Base-by-base conservation (phyloP, 2,797 vertebrate species). In the Myiothlypis chrysogaster region DNA sequence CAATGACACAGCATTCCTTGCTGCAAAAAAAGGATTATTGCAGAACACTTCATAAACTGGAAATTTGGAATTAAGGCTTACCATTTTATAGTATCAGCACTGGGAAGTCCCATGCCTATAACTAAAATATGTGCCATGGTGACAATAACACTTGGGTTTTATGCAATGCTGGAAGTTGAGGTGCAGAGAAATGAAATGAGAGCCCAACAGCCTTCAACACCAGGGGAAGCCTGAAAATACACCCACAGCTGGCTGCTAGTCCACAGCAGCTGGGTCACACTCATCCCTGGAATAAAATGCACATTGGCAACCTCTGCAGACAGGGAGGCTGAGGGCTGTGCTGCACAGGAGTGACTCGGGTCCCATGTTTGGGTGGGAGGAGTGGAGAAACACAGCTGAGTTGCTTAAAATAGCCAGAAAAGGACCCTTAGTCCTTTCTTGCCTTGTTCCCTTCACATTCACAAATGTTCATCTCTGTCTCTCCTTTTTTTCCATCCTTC, bases 371-470 rank as follows among this genome's bases (percentile, higher is more conserved):
- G 83, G 53, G 53, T 64, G 78, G 85, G 57, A 85, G 88, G 66
- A 59, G 65, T 25, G 52, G 52, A 92, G 86, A 86, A 81, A 28
- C 57, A n/a, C 14, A 12, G 89, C 14, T 32, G n/a, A 23, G 4
- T 64, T 2, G 24, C 73, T 91, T 96, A 87, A 93, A 97, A 90
- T 92, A 94, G 93, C 93, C 95, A 90, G 95, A 72, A 94, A 94
- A 94, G 87, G 91, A 76, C 80, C 89, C 90, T 77, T 75, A 56
- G 88, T 94, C 96, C 95, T 95, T 93, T 94, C 89, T 97, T 95
- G 94, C 97, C 94, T 95, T 90, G 73, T 97, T 97, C 96, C 97
- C 97, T 98, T 97, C 97, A 66, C 97, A 93, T 96, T 98, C 98
- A 97, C 98, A 97, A 97, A 97, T 94, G 81, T 97, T 97, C 97